Base-by-base conservation (phyloP, 2,113 vertebrate species). In the Oncorhynchus kisutch region DNA sequence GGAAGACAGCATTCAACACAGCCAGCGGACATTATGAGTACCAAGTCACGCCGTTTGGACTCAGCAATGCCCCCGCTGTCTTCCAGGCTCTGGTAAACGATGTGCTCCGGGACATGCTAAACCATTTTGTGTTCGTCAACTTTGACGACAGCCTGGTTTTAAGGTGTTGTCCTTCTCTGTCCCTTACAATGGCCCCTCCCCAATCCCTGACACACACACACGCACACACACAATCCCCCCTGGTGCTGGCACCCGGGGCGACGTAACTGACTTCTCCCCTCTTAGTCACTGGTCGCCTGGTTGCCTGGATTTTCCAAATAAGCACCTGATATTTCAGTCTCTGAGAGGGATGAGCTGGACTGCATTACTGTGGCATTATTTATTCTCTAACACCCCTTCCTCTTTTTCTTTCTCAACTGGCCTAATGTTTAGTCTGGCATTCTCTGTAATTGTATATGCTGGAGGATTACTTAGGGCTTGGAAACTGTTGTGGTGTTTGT, bases 321-420 rank as follows among this genome's bases (percentile, higher is more conserved):
- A 91, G 88, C 91, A 91, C 91, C 92, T 92, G 92, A 90, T 90
- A 88, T 91, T 91, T 93, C 91, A 91, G 87, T 86, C 82, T 90
- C 88, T 12, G 49, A 13, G 57, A 0, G 57, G 20, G 57, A 12
- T 18, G 16, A 82, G 78, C 89, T 90, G 91, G 78, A 90, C 81
- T 90, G 86, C 81, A 85, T 91, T 91, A 89, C 79, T 9, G 48
- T 81, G 89, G 86, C 81, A 85, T 91, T 91, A 89, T 81, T 25
- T 67, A 67, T n/a, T 8, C 13, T 34, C 20, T 45, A 86, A 49
- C 48, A 12, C 65, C 45, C 62, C 54, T 20, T 75, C 78, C 84
- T 88, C 71, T 3, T 84, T 89, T 87, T 89, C 88, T 80, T 83
- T 89, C 86, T 93, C 91, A 92, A 90, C 89, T 92, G 88, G 88